Conservation (phyloP, 2,797 vertebrate species). For the Thalassophryne amazonica region DNA sequence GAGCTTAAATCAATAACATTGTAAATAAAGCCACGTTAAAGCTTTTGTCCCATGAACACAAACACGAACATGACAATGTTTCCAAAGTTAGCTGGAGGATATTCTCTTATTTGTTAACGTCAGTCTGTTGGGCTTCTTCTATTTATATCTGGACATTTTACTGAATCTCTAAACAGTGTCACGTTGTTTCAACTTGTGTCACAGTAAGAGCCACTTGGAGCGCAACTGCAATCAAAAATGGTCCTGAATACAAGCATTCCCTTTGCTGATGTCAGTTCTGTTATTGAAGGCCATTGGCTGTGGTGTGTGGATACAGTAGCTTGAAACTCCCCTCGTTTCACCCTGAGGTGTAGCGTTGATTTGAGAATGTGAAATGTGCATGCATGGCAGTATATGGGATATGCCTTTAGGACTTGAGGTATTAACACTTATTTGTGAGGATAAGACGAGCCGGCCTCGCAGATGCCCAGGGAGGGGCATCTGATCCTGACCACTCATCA, state of each 20-base stretch:
- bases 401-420: constrained; percentile 49
- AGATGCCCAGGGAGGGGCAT: constrained; percentile 59
- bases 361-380: constrained; percentile 49
- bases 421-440: constrained; percentile 63
- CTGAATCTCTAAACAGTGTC: constrained; percentile 36
- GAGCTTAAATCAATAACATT: too few species aligned
- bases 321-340: constrained; percentile 13
- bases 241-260: constrained; percentile 16
- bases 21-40: too few species aligned
- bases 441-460: constrained; percentile 43
- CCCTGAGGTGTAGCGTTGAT: constrained; percentile 53
- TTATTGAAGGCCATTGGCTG: background rate
- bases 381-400: constrained; percentile 32
- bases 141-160: constrained; percentile 44
- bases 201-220: constrained; percentile 18
- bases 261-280: background rate
- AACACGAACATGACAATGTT: constrained; percentile 5
- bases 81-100: background rate
- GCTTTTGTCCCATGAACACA: too few species aligned
- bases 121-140: constrained; percentile 20
- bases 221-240: constrained; percentile 7
- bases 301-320: constrained; percentile 10
- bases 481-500: constrained; percentile 29
- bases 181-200: constrained; percentile 37
- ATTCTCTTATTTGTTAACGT: constrained; percentile 27